Base-by-base conservation (phyloP, 2,888 invertebrate genomes). In the Amaurobius ferox region DNA sequence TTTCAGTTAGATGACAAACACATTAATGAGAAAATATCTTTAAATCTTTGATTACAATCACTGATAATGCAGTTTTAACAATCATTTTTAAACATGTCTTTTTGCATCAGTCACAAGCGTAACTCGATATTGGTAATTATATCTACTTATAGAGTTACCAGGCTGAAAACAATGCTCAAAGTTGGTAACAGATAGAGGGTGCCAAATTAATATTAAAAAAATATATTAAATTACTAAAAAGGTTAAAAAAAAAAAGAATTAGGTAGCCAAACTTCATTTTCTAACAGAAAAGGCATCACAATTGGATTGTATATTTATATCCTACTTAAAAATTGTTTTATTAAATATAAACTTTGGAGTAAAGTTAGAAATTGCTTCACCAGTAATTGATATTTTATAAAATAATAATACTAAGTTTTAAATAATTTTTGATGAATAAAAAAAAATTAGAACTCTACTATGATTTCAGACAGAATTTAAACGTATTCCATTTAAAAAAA, bases 11-110 rank as follows among this genome's bases (percentile, higher is more conserved):
- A 61, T 72, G 77, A 71, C 83, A 83, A 83, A 77, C 66, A 72
- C 30, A 40, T 72, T 71, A 77, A 83, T 77, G 72, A 40, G 77
- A 85, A 85, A 85, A 77, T 72, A 85, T 55, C 67, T 55, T 66
- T 32, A 23, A 83, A 39, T 72, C 81, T 77, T 72, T 77, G 72
- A 85, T 66, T 77, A 66, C 64, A 71, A 71, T 62, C 35, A 64
- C 28, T 40, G 39, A 66, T 66, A 62, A 79, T 39, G 67, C 66
- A 72, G 16, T 67, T 35, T 23, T 62, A 35, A 73, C 26, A 61
- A 55, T 26, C 19, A 28, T 23, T 55, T 19, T 55, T 23, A 32
- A 32, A 55, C 32, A 35, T 62, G 23, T n/a, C 32, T 29, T 72
- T 76, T 78, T 68, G 48, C 29, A 68, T 55, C 61, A 78, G 68